Base-by-base conservation (phyloP, 2,113 vertebrate species). In the Saguinus imperator region DNA sequence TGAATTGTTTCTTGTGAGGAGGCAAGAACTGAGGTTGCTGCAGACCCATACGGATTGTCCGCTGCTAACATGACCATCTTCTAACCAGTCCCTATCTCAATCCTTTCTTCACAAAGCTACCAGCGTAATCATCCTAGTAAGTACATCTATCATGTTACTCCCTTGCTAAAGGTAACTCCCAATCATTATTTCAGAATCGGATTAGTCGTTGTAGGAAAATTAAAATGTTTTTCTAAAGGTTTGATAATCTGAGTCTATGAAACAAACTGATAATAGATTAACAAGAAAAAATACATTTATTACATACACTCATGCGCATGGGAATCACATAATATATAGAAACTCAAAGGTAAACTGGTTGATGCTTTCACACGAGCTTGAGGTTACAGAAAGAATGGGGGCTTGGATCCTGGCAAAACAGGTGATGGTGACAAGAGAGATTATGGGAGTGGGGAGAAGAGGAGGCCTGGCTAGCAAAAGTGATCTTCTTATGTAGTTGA, bases 101-200 rank as follows among this genome's bases (percentile, higher is more conserved):
- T 87, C 37, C 13, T 70, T 89, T 85, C 14, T 97, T 43, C 45
- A 84, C 29, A 79, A 95, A 43, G 2, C 32, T 96, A 8, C 9
- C 13, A 88, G 17, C 29, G 8, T 87, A 83, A 77, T 64, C 52
- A 32, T 89, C 57, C n/a, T 57, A 94, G 27, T 61, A 87, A 76
- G 57, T 89, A 5, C 2, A 52, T 70, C 7, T 61, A 32, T 94
- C 35, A 25, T 35, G 57, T 76, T 68, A 68, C 20, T 96, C 5
- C 23, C 29, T 37, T 94, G n/a, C 57, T 48, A 90, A 72, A 87
- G 43, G 32, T 81, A 96, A 75, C 35, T 86, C 40, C 37, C 81
- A 37, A 80, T 95, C 27, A 87, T 84, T 83, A 89, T 82, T 86
- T 85, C 76, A 77, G 92, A 6, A 90, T 85, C 14, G 88, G 57